A percentile compares a stretch with the other conserved stretches of the same genome.
These are phyloP conservation scores for Eudiplozoon nipponicum DNA, from an alignment of 2,888 invertebrate genomes.

Conservation along the genomic window DNA sequence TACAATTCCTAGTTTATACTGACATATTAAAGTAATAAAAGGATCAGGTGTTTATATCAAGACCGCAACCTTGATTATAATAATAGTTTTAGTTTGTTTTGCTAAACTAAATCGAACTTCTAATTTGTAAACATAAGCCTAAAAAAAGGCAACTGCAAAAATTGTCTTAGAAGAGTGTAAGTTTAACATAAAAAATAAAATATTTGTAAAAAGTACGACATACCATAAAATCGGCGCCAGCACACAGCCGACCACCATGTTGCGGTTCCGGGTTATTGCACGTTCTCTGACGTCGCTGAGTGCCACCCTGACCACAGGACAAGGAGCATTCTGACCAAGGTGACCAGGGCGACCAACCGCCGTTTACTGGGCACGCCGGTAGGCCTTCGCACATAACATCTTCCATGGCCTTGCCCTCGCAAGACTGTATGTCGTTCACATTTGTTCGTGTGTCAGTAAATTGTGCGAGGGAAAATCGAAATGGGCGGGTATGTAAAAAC, in stretches of 20 bases:
- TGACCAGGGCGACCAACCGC: conserved; percentile 18
- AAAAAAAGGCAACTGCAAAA: too few relatives aligned
- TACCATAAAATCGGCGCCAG: conserved; percentile 10
- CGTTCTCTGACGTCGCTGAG: conserved; percentile 15
- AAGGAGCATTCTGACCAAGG: conserved; percentile 18
- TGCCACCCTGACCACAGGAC: conserved; percentile 18
- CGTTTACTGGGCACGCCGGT: conserved; percentile 16
- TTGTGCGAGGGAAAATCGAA: background rate
- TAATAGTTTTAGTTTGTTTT: too few relatives aligned
- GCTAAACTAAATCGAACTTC: too few relatives aligned
- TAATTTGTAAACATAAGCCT: too few relatives aligned
- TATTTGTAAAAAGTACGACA: too few relatives aligned
- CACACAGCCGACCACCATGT: conserved; percentile 18
- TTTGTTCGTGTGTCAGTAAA: background rate
- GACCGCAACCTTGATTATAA: too few relatives aligned
- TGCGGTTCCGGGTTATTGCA: conserved; percentile 18
- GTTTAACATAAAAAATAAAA: too few relatives aligned
- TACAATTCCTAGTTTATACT: too few relatives aligned
- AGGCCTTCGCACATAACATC: conserved; percentile 12
- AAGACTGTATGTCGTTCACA: conserved; percentile 6
- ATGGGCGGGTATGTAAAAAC: too few relatives aligned
- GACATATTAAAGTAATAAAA: too few relatives aligned
- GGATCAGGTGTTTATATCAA: too few relatives aligned
- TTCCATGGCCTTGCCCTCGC: conserved; percentile 15
- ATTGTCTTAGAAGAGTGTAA: too few relatives aligned